Percentiles rank a stretch among this genome's conserved stretches.
phyloP scores from a whole-genome alignment of 2,888 invertebrate species.

The Tetragonula carbonaria region DNA sequence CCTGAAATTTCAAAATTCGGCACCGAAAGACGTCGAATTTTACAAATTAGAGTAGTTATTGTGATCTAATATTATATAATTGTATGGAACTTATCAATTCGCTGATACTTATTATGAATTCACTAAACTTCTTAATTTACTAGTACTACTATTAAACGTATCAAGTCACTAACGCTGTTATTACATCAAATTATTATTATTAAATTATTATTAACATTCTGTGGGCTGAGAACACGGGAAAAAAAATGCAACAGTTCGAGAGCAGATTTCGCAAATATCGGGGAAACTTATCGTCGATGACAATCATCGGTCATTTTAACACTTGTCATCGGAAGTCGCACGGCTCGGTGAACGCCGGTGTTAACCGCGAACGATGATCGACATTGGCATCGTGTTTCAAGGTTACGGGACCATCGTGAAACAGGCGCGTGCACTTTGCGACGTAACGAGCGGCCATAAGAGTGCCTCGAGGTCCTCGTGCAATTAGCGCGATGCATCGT shows the following conservation, averaged over 20 bases:
- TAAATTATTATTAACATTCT: no score
- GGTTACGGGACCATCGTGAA: constrained; percentile 51
- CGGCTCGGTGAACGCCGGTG: background rate
- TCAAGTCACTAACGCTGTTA: no score
- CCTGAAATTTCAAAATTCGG: no score
- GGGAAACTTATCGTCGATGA: background rate
- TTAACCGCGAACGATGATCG: constrained; percentile 20
- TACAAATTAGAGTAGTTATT: no score
- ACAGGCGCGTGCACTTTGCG: constrained; percentile 46
- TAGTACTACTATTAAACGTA: no score
- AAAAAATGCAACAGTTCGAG: background rate
- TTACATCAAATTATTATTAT: no score
- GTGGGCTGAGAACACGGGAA: no score
- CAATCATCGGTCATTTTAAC: background rate
- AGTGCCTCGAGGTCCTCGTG: constrained; percentile 46
- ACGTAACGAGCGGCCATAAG: constrained; percentile 53
- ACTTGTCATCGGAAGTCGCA: constrained; percentile 23
- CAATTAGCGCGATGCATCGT: constrained; percentile 55
- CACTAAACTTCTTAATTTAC: no score
- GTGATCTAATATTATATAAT: no score
- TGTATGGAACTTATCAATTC: no score
- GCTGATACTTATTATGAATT: no score
- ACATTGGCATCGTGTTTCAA: constrained; percentile 69
- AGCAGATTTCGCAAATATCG: background rate
- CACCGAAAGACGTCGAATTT: no score